Evolutionary conservation across 1,140 invertebrate species (phyloP).

Genomic region (Hormaphis cornu): DNA sequence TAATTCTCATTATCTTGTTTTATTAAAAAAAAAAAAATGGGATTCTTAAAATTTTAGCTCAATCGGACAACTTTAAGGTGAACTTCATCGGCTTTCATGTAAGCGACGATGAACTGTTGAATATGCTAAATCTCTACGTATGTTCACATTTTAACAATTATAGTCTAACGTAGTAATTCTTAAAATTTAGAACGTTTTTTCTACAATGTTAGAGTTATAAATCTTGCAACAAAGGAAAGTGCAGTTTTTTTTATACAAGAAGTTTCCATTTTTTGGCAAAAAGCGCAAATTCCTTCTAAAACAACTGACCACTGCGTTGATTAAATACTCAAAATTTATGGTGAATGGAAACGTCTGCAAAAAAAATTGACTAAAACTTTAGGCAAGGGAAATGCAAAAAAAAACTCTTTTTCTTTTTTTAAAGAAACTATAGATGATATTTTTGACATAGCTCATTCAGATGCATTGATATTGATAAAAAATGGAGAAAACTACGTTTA

Average conservation of each 20-base stretch:
- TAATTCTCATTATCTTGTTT: too few species aligned
- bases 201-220: constrained; percentile 32
- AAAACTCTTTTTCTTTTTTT: background rate
- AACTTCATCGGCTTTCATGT: too few species aligned
- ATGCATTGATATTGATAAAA: background rate
- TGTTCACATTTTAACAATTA: too few species aligned
- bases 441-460: background rate
- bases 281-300: background rate
- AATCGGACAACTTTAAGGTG: too few species aligned
- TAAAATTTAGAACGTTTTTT: too few species aligned
- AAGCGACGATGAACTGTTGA: too few species aligned
- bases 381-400: background rate
- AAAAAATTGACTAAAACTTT: constrained; percentile 20
- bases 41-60: too few species aligned
- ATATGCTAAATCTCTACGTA: too few species aligned
- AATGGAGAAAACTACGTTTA: background rate
- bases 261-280: too few species aligned
- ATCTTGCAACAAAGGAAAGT: background rate
- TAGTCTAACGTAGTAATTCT: too few species aligned
- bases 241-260: background rate
- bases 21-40: too few species aligned
- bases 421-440: background rate
- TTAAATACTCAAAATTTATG: constrained; percentile 32
- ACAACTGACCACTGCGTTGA: constrained; percentile 31
- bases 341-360: constrained; percentile 31